Percentiles rank a stretch among this genome's conserved stretches.
Conservation (phyloP, 2,113 vertebrate genomes). For the Antennarius striatus region DNA sequence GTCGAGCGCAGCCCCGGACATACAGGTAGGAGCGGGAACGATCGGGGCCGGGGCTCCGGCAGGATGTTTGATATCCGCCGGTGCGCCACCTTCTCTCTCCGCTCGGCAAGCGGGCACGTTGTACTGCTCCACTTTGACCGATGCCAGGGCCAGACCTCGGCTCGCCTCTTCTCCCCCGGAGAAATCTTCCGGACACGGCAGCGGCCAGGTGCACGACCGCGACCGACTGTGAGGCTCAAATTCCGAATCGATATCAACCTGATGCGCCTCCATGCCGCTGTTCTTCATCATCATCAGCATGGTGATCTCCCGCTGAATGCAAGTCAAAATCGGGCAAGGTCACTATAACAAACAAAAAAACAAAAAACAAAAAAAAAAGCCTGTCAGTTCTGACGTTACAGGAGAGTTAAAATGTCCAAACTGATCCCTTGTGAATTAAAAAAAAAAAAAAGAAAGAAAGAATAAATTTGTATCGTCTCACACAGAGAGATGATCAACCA, state of each 20-base stretch:
- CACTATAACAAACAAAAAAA: conserved; percentile 50
- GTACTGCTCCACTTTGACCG: conserved; percentile 76
- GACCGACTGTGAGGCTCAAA: conserved; percentile 90
- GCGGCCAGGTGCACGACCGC: conserved; percentile 93
- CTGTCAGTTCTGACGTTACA: conserved; percentile 42
- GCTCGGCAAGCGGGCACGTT: conserved; percentile 79
- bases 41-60: conserved; percentile 73
- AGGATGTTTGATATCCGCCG: conserved; percentile 83
- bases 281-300: conserved; percentile 89
- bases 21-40: conserved; percentile 78
- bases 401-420: conserved; percentile 35
- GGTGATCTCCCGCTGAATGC: conserved; percentile 52
- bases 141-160: conserved; percentile 69
- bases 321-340: conserved; percentile 66
- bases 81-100: conserved; percentile 85
- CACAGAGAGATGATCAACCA: conserved; percentile 40
- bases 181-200: conserved; percentile 87
- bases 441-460: neutral
- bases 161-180: conserved; percentile 80
- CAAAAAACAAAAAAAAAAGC: conserved; percentile 12
- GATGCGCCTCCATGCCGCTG: conserved; percentile 86
- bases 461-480: conserved; percentile 31
- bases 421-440: conserved; percentile 13
- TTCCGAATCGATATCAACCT: conserved; percentile 94
- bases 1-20: conserved; percentile 86